Evolutionary conservation across 2,888 invertebrate genomes (phyloP).

Genomic region (Neria commutata): DNA sequence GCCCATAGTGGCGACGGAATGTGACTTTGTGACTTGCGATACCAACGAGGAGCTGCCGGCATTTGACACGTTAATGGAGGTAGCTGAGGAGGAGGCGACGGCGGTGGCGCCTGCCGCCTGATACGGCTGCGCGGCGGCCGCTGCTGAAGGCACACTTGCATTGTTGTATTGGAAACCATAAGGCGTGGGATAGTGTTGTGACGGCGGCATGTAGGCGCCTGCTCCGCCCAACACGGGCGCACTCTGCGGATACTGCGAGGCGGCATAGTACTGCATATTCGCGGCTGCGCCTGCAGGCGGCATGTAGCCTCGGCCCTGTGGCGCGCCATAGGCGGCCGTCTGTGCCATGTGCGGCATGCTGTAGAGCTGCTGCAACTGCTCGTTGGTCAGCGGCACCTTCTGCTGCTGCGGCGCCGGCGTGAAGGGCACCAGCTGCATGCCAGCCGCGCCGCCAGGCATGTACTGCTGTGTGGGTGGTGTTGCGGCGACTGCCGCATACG

Average conservation of each 20-base stretch:
- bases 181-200: conserved; percentile 41
- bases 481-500: conserved; percentile 33
- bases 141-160: neutral
- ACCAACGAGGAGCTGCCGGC: conserved; percentile 9
- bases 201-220: conserved; percentile 45
- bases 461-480: conserved; percentile 34
- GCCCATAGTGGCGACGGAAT: conserved; percentile 30
- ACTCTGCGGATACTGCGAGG: conserved; percentile 16
- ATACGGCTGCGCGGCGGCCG: conserved; percentile 6
- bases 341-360: conserved; percentile 40
- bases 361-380: conserved; percentile 57
- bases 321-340: conserved; percentile 3
- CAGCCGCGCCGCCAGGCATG: conserved; percentile 44
- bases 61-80: conserved; percentile 9
- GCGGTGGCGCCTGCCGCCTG: conserved; percentile 12
- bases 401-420: conserved; percentile 41
- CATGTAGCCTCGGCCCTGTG: conserved; percentile 21
- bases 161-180: conserved; percentile 43
- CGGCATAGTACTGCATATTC: neutral
- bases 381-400: conserved; percentile 56
- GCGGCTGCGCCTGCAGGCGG: neutral
- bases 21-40: conserved; percentile 23
- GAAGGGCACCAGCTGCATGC: conserved; percentile 56
- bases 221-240: conserved; percentile 28
- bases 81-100: neutral